These are phyloP conservation scores for Nothura maculosa DNA, from an alignment of 2,797 vertebrate species.

Conservation along the genomic window DNA sequence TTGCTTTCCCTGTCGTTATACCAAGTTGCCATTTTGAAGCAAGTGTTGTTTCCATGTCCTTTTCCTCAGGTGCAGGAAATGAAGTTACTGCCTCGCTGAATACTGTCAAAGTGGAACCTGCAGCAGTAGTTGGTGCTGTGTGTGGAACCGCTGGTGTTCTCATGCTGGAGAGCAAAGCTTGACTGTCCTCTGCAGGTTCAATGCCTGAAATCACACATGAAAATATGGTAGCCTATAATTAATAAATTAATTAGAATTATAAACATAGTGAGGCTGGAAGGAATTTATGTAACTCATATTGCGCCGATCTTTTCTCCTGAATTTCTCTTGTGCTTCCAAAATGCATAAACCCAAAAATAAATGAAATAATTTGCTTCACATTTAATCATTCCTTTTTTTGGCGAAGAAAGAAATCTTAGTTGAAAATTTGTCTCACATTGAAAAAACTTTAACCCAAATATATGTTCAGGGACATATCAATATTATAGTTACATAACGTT, in stretches of 20 bases:
- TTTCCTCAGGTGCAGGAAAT: background rate
- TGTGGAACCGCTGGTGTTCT: constrained; percentile 44
- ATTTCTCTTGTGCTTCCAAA: background rate
- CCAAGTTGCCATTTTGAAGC: background rate
- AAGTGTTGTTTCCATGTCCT: background rate
- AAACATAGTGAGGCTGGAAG: background rate
- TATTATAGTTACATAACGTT: background rate
- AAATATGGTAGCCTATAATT: background rate
- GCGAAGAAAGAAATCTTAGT: background rate
- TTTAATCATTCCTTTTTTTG: background rate
- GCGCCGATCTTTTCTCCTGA: background rate
- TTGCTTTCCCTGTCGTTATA: background rate
- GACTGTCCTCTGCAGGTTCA: constrained; percentile 76
- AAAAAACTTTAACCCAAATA: background rate
- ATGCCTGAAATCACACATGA: constrained; percentile 86
- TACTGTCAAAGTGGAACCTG: background rate
- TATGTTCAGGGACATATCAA: background rate
- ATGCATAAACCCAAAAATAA: background rate
- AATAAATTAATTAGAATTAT: background rate
- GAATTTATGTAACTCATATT: background rate
- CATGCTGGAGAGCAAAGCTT: constrained; percentile 45
- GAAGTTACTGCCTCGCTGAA: background rate
- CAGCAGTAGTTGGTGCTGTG: background rate
- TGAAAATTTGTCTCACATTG: background rate
- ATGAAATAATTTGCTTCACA: background rate